phyloP scores from a whole-genome alignment of 1,140 invertebrate genomes.

The Cardiocondyla obscurior region DNA sequence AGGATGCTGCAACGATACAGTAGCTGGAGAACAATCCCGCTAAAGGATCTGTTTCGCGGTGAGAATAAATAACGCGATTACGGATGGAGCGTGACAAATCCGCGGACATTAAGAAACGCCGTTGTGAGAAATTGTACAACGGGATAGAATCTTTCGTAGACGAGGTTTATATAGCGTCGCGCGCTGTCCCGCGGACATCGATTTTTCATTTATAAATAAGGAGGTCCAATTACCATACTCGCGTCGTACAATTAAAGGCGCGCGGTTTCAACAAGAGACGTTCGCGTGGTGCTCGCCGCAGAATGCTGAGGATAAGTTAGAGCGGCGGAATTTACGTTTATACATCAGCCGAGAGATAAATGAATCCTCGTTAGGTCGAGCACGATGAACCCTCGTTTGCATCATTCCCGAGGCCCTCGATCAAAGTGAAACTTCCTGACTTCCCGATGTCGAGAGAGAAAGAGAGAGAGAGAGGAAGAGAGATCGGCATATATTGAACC shows the following conservation, averaged over 20 bases:
- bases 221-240: conserved; percentile 77
- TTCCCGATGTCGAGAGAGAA: conserved; percentile 45
- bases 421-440: conserved; percentile 61
- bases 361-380: conserved; percentile 79
- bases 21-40: conserved; percentile 1
- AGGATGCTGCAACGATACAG: background rate
- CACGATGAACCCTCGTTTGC: conserved; percentile 71
- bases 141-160: conserved; percentile 12
- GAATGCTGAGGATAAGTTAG: conserved; percentile 17
- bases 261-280: conserved; percentile 52
- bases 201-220: conserved; percentile 75
- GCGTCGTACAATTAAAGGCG: conserved; percentile 77
- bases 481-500: conserved; percentile 39
- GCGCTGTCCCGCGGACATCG: background rate
- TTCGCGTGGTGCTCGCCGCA: conserved; percentile 59
- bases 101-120: conserved; percentile 26
- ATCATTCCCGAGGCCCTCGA: conserved; percentile 59
- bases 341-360: conserved; percentile 76
- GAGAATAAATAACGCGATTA: conserved; percentile 41
- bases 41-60: conserved; percentile 3
- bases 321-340: conserved; percentile 78
- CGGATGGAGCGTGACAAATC: conserved; percentile 47
- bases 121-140: conserved; percentile 39
- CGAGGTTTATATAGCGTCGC: background rate
- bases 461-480: background rate